These are phyloP conservation scores for Sinocyclocheilus anophthalmus DNA, from an alignment of 2,113 vertebrate species.

Conservation along the genomic window DNA sequence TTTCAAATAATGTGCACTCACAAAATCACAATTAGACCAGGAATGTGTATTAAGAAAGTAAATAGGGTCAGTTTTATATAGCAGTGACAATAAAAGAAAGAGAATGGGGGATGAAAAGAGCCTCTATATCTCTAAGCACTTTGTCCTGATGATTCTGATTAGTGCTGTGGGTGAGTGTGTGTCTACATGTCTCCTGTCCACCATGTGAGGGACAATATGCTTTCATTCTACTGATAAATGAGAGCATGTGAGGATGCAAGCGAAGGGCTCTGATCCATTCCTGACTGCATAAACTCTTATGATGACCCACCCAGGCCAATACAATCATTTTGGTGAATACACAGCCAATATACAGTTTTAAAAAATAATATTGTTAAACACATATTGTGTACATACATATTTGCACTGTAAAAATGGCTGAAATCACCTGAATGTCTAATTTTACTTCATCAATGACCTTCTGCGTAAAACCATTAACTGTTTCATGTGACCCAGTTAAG, in stretches of 20 bases:
- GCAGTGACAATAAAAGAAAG: neutral
- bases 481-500: conserved; percentile 30
- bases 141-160: neutral
- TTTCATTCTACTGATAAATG: neutral
- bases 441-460: conserved; percentile 57
- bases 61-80: neutral
- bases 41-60: neutral
- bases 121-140: neutral
- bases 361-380: neutral
- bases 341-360: neutral
- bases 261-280: neutral
- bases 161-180: neutral
- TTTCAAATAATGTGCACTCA: neutral
- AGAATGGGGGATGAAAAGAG: neutral
- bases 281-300: neutral
- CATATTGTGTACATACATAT: neutral
- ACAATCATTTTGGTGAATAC: neutral
- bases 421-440: conserved; percentile 42
- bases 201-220: neutral
- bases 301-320: neutral
- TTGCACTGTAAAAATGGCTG: neutral
- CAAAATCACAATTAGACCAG: neutral
- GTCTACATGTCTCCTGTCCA: neutral
- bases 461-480: conserved; percentile 52
- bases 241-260: conserved; percentile 14